Percentiles rank a stretch among this genome's conserved stretches.
Evolutionary conservation across 2,888 invertebrate genomes (phyloP).

Genomic region (Spodoptera littoralis): DNA sequence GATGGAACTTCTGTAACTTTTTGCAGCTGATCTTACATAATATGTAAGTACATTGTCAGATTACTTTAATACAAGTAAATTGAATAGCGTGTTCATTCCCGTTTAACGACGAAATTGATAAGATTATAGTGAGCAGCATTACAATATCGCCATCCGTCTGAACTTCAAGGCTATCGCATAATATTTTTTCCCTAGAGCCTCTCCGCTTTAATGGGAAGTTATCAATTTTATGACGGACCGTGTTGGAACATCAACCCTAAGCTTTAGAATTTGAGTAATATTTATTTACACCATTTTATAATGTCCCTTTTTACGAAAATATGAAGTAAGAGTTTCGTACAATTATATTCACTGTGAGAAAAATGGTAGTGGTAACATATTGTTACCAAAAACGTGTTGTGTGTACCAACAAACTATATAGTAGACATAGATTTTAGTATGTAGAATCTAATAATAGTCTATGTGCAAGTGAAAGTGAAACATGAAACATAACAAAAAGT

Average conservation of each 20-base stretch:
- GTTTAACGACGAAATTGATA: conserved; percentile 5
- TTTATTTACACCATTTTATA: conserved; percentile 7
- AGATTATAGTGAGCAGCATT: not conserved
- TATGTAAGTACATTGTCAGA: too few relatives aligned
- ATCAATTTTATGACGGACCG: conserved; percentile 40
- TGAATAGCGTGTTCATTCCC: conserved; percentile 12
- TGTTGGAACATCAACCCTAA: conserved; percentile 5
- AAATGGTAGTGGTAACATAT: not conserved
- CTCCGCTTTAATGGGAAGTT: conserved; percentile 16
- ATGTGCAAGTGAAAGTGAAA: conserved; percentile 8
- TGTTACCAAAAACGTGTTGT: too few relatives aligned
- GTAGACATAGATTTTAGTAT: not conserved
- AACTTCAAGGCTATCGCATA: conserved; percentile 15
- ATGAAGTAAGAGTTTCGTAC: conserved; percentile 10
- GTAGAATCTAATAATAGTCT: not conserved
- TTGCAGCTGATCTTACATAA: too few relatives aligned
- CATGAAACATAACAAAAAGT: too few relatives aligned
- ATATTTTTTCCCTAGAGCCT: conserved; percentile 13
- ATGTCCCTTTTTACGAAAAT: conserved; percentile 1
- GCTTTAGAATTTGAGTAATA: conserved; percentile 10
- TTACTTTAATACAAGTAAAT: conserved; percentile 10
- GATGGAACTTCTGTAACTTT: too few relatives aligned
- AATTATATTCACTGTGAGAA: conserved; percentile 12
- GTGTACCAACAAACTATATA: conserved; percentile 2
- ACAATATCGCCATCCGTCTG: conserved; percentile 5